Evolutionary conservation across 2,888 invertebrate genomes (phyloP).

Genomic region (Erebia epiphron): DNA sequence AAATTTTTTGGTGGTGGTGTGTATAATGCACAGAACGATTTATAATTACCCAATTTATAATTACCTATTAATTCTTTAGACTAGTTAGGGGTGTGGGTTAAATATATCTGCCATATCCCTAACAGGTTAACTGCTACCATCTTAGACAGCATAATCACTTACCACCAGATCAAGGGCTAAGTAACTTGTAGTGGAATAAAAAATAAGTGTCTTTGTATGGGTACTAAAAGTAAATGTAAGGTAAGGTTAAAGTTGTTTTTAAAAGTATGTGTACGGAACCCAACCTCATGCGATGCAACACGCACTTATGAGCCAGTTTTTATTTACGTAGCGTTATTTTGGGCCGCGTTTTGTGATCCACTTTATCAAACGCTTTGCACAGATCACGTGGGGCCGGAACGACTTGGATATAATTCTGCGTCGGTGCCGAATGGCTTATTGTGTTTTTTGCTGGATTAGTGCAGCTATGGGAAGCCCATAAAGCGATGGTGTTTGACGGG

Average conservation of each 20-base stretch:
- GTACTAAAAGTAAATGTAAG: no score
- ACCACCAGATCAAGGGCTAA: no score
- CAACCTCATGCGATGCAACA: not conserved
- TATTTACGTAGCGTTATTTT: constrained; percentile 71
- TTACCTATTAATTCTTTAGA: no score
- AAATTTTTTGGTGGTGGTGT: no score
- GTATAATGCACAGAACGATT: no score
- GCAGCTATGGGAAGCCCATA: constrained; percentile 64
- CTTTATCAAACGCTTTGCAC: constrained; percentile 80
- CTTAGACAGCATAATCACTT: no score
- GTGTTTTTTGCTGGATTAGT: constrained; percentile 77
- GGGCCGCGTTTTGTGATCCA: constrained; percentile 77
- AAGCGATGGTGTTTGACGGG: constrained; percentile 46
- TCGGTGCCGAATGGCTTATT: constrained; percentile 69
- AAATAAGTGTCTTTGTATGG: no score
- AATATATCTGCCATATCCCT: no score
- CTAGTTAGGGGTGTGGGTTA: no score
- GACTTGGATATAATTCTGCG: constrained; percentile 75
- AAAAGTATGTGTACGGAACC: not conserved
- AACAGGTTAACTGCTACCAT: no score
- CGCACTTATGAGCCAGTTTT: constrained; percentile 70
- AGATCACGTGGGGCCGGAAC: constrained; percentile 74
- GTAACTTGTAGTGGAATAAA: no score
- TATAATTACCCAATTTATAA: no score
- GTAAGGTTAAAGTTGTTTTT: not conserved